Evolutionary conservation across 2,113 vertebrate species (phyloP).

Genomic region (Picathartes gymnocephalus): DNA sequence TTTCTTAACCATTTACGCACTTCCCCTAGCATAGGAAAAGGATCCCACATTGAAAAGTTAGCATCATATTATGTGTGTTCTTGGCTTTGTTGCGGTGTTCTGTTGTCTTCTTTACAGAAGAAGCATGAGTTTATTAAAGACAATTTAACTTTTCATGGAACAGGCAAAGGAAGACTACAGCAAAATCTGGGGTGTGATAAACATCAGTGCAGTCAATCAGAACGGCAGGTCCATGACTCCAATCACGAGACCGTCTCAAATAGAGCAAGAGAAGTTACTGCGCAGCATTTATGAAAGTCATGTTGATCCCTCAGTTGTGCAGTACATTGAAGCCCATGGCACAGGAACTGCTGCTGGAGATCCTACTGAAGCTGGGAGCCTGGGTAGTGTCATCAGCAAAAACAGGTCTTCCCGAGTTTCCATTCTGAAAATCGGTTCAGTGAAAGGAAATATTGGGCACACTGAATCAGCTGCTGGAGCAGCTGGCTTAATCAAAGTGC

Average conservation of each 20-base stretch:
- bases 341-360: constrained; percentile 81
- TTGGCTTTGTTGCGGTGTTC: not conserved
- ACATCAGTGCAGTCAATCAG: constrained; percentile 78
- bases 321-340: constrained; percentile 83
- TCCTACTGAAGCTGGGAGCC: constrained; percentile 73
- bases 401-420: constrained; percentile 47
- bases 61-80: not conserved
- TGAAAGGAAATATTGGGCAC: constrained; percentile 85
- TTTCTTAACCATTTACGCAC: not conserved
- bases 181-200: constrained; percentile 82
- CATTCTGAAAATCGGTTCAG: constrained; percentile 75
- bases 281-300: constrained; percentile 69
- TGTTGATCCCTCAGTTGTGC: constrained; percentile 69
- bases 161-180: constrained; percentile 77
- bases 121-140: not conserved
- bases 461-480: constrained; percentile 85
- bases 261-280: constrained; percentile 78
- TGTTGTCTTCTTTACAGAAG: not conserved
- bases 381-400: constrained; percentile 71
- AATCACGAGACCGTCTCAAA: constrained; percentile 76
- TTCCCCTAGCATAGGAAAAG: not conserved
- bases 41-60: not conserved
- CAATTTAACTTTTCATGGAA: not conserved
- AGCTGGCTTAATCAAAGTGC: constrained; percentile 85
- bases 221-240: constrained; percentile 73